Percentiles rank a stretch among this genome's conserved stretches.
Conservation (phyloP, 2,888 invertebrate species). For the Hypomecis atomaria region DNA sequence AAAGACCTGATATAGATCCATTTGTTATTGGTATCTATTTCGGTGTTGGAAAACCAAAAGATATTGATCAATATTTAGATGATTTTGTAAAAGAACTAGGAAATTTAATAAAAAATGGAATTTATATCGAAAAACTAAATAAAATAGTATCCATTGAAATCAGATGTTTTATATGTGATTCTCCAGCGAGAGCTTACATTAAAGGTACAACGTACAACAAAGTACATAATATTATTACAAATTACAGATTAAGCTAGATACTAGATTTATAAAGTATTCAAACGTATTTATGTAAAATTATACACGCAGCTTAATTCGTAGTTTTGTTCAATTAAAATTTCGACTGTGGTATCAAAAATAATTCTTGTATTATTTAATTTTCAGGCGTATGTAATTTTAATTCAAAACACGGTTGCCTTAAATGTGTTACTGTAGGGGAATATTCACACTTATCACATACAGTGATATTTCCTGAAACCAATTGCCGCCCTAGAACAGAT, state of each 20-base stretch:
- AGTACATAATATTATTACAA: neutral
- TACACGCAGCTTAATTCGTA: too few species aligned
- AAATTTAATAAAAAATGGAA: neutral
- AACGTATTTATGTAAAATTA: too few species aligned
- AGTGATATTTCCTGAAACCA: conserved; percentile 1
- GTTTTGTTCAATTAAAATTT: neutral
- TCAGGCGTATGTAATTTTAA: conserved; percentile 8
- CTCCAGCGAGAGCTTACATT: conserved; percentile 9
- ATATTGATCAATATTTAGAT: conserved; percentile 24
- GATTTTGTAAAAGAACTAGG: conserved; percentile 27
- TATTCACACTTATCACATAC: conserved; percentile 22
- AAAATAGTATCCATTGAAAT: conserved; percentile 19
- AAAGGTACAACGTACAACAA: conserved; percentile 5
- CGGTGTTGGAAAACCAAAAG: conserved; percentile 35
- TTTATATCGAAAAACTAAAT: neutral
- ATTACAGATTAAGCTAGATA: too few species aligned
- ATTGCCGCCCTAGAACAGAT: neutral
- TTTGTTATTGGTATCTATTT: conserved; percentile 39
- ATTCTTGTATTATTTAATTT: neutral
- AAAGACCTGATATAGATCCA: conserved; percentile 23
- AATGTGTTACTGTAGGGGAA: conserved; percentile 29
- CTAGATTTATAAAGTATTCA: too few species aligned
- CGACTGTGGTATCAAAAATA: neutral
- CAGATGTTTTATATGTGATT: conserved; percentile 30
- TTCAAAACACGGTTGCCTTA: conserved; percentile 19